Percentiles rank a stretch among this genome's conserved stretches.
Conservation (phyloP, 2,888 invertebrate genomes). For the Elmis aenea region DNA sequence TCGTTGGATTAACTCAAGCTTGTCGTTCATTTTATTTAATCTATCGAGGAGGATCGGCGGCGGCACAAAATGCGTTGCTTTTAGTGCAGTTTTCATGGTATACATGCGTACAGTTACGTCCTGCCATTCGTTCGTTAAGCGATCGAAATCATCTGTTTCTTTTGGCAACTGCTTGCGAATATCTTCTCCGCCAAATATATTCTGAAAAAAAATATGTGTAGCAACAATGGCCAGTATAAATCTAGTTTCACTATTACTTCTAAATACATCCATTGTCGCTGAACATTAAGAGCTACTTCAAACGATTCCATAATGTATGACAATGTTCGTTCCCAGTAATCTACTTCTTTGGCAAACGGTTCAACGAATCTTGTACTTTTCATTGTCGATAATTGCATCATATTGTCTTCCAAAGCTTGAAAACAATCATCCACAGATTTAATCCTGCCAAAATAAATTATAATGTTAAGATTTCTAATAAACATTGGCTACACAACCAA, state of each 20-base stretch:
- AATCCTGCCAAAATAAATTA: too few relatives aligned
- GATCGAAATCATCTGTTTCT: conserved; percentile 71
- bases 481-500: too few relatives aligned
- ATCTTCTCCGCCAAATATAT: conserved; percentile 83
- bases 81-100: conserved; percentile 54
- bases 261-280: conserved; percentile 79
- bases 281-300: conserved; percentile 75
- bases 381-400: conserved; percentile 78
- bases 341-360: conserved; percentile 77
- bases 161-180: conserved; percentile 77
- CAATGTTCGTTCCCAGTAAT: conserved; percentile 80
- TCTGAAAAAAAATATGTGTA: conserved; percentile 51
- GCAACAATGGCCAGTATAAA: neutral
- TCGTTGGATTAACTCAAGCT: conserved; percentile 74
- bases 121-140: conserved; percentile 66
- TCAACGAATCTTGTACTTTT: conserved; percentile 84
- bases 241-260: conserved; percentile 57
- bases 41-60: conserved; percentile 60
- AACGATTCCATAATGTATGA: conserved; percentile 78
- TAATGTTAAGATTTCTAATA: too few relatives aligned
- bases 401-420: conserved; percentile 77
- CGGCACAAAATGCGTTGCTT: conserved; percentile 58
- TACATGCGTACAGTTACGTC: conserved; percentile 57
- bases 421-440: conserved; percentile 75
- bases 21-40: conserved; percentile 67